Base-by-base conservation (phyloP, 2,888 invertebrate genomes). In the Isotomurus palustris region DNA sequence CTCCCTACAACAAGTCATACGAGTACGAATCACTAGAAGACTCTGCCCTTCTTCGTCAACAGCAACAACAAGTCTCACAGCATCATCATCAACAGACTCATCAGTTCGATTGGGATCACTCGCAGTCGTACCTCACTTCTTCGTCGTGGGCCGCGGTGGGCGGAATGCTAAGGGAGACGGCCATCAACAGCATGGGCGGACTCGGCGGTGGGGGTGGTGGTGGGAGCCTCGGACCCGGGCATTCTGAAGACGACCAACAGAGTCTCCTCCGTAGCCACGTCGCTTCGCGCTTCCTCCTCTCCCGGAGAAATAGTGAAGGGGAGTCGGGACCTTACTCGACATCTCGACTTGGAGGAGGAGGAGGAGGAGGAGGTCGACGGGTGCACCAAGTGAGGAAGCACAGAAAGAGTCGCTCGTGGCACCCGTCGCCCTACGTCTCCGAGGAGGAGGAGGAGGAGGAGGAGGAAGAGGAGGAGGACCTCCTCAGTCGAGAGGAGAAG, bases 401-500 rank as follows among this genome's bases (percentile, higher is more conserved):
- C 55, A 66, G 73, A 19, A 75, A 75, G 54, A 76, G 78, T 4
- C 75, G 78, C 40, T 79, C 78, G 3, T 79, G 79, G 79, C 78
- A 79, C 67, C 78, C 79, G 10, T 79, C 79, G 6, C 78, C 78
- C 6, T 78, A 77, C 64, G 77, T 75, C 50, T 77, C 76, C 51
- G 67, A 67, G 45, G 67, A 67, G 71, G 50, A 50, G 8, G 50
- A 50, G 32, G 78, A 78, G 45, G 77, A 78, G 58, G 70, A 70
- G 58, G 68, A 70, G 58, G 77, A 75, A 41, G 77, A 78, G 50
- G 78, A 79, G 48, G 80, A 81, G 56, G 81, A 82, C 62, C 73
- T 76, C 45, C 70, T 79, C 62, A 76, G 76, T 21, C 73, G 81
- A 40, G 83, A 84, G 67, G 79, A 80, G 69, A 80, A 81, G 71